Evolutionary conservation across 1,140 invertebrate species (phyloP).

Genomic region (Planococcus citri): DNA sequence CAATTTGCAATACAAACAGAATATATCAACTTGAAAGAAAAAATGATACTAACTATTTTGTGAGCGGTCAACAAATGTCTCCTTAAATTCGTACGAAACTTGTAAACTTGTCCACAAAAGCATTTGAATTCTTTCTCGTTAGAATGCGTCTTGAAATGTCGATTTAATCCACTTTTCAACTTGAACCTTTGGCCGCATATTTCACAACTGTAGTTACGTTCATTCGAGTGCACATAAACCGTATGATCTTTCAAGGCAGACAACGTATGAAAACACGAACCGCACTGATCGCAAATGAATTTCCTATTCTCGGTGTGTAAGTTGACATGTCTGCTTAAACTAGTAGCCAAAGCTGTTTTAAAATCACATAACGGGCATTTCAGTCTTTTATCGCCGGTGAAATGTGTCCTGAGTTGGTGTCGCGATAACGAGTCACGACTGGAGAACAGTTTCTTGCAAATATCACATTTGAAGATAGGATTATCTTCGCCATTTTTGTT

Average conservation of each 20-base stretch:
- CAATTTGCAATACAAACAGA: too few relatives aligned
- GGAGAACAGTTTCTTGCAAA: slow-evolving; percentile 1
- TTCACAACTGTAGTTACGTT: slow-evolving; percentile 20
- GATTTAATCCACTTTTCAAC: slow-evolving; percentile 18
- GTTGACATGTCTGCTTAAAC: slow-evolving; percentile 5
- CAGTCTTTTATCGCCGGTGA: neutral
- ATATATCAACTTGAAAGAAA: too few relatives aligned
- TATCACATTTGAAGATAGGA: neutral
- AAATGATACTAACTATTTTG: neutral
- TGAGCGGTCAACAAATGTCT: slow-evolving; percentile 14
- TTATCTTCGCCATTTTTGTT: neutral
- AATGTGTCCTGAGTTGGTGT: neutral
- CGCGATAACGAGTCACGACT: neutral
- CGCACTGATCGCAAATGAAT: slow-evolving; percentile 20
- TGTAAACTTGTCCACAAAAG: slow-evolving; percentile 20
- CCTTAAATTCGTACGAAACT: slow-evolving; percentile 13
- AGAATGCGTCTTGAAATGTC: slow-evolving; percentile 11
- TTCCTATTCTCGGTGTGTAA: slow-evolving; percentile 14
- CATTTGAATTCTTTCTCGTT: slow-evolving; percentile 18
- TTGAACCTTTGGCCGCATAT: slow-evolving; percentile 12
- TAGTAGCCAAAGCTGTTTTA: neutral
- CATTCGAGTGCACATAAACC: slow-evolving; percentile 11
- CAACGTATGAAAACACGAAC: slow-evolving; percentile 13
- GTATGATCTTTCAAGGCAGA: slow-evolving; percentile 19
- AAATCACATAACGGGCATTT: slow-evolving; percentile 20